Base-by-base conservation (phyloP, 2,113 vertebrate species). In the Macheiramphus alcinus region DNA sequence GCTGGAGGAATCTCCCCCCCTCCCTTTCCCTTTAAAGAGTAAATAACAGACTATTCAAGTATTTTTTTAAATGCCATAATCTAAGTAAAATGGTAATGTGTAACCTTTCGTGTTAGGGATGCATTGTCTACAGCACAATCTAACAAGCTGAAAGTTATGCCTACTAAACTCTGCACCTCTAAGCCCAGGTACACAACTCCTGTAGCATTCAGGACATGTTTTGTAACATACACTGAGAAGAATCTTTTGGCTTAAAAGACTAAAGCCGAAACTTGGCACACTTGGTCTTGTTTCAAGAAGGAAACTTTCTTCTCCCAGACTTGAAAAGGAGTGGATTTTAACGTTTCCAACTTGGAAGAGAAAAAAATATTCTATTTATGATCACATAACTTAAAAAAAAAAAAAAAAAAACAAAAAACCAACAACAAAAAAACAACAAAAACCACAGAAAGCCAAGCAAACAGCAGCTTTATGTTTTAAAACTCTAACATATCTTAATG, bases 301-400 rank as follows among this genome's bases (percentile, higher is more conserved):
- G 86, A 95, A 94, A 72, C 53, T 93, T 88, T 59, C 45, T 90
- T 96, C 55, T 73, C 79, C 68, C 91, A 97, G 56, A 48, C 40
- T 48, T 71, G n/a, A 73, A 86, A 55, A 89, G 17, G 32, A 92
- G 10, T 55, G 13, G 26, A 55, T 86, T 86, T 94, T 74, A 70
- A 68, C 45, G 80, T 79, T 94, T 94, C 65, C 47, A 91, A 12
- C 32, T 92, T 68, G 25, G 48, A 92, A 74, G 25, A 84, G 18
- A 31, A 68, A 48, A 43, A 43, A 38, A 65, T 5, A 88, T 63
- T 59, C 20, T 86, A 63, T 79, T 94, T 63, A 59, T 71, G 68
- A 74, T 58, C 10, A 3, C 62, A 47, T 43, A 83, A 50, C 43
- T 90, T 61, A 4, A 61, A 32, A 45, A 86, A 79, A 25, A 63